Conservation (phyloP, 2,888 invertebrate genomes). For the Scrobipalpa atriplicella region DNA sequence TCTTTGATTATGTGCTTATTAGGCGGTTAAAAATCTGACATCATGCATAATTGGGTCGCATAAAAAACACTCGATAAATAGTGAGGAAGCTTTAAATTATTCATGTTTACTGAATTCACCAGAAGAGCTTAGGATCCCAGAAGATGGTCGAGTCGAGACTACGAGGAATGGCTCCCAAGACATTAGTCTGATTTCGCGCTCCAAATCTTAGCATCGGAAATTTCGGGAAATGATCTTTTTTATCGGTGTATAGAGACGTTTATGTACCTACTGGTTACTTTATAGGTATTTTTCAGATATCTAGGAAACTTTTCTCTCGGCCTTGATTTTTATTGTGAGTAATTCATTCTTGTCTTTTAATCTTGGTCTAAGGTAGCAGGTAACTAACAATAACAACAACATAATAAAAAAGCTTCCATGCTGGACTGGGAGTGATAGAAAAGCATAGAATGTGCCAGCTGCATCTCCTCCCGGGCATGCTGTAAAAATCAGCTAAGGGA, state of each 20-base stretch:
- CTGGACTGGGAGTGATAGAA: too few relatives aligned
- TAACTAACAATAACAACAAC: too few relatives aligned
- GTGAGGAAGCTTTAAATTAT: not conserved
- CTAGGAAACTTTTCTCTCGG: not conserved
- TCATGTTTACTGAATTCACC: not conserved
- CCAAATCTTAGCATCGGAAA: not conserved
- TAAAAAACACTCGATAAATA: not conserved
- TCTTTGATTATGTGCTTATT: too few relatives aligned
- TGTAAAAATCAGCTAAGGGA: too few relatives aligned
- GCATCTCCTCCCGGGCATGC: too few relatives aligned
- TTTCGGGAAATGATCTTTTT: not conserved
- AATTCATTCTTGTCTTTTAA: not conserved
- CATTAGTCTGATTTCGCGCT: slow-evolving; percentile 20
- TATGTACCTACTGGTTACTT: slow-evolving; percentile 2
- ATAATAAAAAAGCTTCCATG: too few relatives aligned
- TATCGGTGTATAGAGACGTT: slow-evolving; percentile 3
- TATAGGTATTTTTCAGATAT: not conserved
- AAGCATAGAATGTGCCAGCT: too few relatives aligned
- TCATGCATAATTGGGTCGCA: not conserved
- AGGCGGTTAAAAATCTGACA: too few relatives aligned
- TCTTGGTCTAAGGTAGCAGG: too few relatives aligned
- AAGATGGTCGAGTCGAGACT: not conserved
- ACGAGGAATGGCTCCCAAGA: slow-evolving; percentile 17
- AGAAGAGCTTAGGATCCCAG: not conserved
- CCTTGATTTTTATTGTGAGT: not conserved